Evolutionary conservation across 2,888 invertebrate species (phyloP).

Genomic region (Amphimallon solstitiale): DNA sequence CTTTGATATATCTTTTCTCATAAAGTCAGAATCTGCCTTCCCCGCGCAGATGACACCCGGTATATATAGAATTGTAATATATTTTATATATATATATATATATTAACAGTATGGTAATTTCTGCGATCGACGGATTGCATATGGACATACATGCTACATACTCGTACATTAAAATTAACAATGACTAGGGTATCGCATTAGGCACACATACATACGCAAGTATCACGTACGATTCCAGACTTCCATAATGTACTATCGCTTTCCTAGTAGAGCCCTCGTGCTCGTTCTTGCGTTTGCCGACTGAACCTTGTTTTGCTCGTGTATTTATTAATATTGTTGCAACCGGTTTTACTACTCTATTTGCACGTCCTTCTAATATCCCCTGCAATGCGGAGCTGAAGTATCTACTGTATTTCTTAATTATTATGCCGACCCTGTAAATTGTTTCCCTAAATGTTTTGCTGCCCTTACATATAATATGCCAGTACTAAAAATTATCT

Average conservation of each 20-base stretch:
- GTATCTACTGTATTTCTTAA: slow-evolving; percentile 17
- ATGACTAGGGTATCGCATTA: neutral
- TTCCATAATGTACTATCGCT: neutral
- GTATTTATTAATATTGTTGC: slow-evolving; percentile 21
- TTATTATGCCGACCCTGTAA: slow-evolving; percentile 13
- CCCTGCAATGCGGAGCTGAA: slow-evolving; percentile 19
- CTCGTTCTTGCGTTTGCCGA: neutral
- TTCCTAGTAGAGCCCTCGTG: neutral
- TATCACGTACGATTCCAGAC: slow-evolving; percentile 7
- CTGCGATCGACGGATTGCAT: too few species aligned
- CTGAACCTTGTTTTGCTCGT: neutral
- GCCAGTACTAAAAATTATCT: slow-evolving; percentile 15
- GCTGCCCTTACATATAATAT: neutral
- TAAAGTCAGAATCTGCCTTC: too few species aligned
- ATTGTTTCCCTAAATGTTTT: slow-evolving; percentile 9
- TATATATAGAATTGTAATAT: too few species aligned
- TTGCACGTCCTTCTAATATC: slow-evolving; percentile 22
- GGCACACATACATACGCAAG: slow-evolving; percentile 9
- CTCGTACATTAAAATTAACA: too few species aligned
- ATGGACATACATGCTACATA: too few species aligned
- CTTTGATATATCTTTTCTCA: too few species aligned
- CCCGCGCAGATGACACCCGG: too few species aligned
- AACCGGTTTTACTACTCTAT: slow-evolving; percentile 21
- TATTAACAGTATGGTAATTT: too few species aligned
- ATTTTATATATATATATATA: too few species aligned